Percentiles rank a stretch among this genome's conserved stretches.
Evolutionary conservation across 2,797 vertebrate species (phyloP).

Genomic region (Loris lydekkerianus): DNA sequence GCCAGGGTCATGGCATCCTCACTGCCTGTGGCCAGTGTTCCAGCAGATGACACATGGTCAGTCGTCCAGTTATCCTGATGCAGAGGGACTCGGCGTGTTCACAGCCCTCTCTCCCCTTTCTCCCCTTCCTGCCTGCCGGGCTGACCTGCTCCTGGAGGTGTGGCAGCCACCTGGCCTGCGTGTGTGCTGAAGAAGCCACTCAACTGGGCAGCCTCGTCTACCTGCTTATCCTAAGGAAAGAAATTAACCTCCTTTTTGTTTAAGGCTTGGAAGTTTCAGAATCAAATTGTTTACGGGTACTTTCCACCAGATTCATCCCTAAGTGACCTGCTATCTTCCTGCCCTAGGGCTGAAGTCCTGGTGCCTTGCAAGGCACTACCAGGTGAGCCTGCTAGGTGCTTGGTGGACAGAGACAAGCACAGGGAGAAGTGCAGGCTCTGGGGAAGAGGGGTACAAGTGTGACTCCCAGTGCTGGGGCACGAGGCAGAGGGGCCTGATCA

Average conservation of each 20-base stretch:
- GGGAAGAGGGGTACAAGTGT: accelerated
- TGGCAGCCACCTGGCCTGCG: too few relatives aligned
- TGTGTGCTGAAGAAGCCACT: not conserved
- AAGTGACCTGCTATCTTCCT: not conserved
- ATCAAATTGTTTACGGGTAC: not conserved
- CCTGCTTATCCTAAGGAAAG: not conserved
- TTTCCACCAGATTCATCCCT: not conserved
- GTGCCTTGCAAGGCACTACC: not conserved
- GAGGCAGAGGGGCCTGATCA: accelerated
- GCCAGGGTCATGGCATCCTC: accelerated
- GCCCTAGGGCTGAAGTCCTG: not conserved
- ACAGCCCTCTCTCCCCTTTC: not conserved
- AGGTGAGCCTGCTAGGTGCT: not conserved
- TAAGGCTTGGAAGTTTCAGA: not conserved
- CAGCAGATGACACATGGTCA: accelerated
- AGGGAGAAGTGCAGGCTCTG: not conserved
- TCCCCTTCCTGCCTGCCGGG: not conserved
- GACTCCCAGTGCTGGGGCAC: not conserved
- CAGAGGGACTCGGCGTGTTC: not conserved
- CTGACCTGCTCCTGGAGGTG: too few relatives aligned
- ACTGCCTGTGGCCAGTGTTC: not conserved
- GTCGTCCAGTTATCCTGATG: not conserved
- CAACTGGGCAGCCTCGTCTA: too few relatives aligned
- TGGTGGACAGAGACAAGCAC: not conserved
- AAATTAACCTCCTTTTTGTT: not conserved